Conservation (phyloP, 2,888 invertebrate species). For the Mactromeris polynyma region DNA sequence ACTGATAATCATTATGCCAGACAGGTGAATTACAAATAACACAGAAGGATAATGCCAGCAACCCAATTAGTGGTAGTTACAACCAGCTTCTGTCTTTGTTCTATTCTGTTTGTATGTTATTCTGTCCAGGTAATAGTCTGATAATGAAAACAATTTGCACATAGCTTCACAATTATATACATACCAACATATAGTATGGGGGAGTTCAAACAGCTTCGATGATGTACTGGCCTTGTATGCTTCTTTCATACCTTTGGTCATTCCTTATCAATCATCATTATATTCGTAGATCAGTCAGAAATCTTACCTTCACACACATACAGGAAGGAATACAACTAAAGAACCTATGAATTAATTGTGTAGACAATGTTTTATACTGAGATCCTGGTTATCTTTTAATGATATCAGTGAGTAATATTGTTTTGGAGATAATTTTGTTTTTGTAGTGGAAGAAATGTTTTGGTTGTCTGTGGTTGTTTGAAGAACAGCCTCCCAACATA, state of each 20-base stretch:
- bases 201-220: background rate
- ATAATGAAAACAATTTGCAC: background rate
- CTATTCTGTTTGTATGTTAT: background rate
- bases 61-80: background rate
- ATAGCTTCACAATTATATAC: background rate
- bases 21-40: conserved; percentile 1
- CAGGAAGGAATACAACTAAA: no score
- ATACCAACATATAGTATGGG: background rate
- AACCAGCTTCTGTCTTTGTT: background rate
- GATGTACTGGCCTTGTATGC: background rate
- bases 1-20: background rate
- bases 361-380: no score
- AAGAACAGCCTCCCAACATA: no score
- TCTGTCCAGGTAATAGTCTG: background rate
- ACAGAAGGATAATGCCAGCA: background rate
- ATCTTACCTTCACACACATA: no score
- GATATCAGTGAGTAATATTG: no score
- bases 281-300: no score
- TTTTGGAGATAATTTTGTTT: no score
- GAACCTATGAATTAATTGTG: no score
- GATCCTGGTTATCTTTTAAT: no score
- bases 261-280: background rate
- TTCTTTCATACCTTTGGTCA: background rate
- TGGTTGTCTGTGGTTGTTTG: no score
- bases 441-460: no score